Percentiles rank a stretch among this genome's conserved stretches.
phyloP scores from a whole-genome alignment of 1,140 invertebrate genomes.

The Panonychus citri region DNA sequence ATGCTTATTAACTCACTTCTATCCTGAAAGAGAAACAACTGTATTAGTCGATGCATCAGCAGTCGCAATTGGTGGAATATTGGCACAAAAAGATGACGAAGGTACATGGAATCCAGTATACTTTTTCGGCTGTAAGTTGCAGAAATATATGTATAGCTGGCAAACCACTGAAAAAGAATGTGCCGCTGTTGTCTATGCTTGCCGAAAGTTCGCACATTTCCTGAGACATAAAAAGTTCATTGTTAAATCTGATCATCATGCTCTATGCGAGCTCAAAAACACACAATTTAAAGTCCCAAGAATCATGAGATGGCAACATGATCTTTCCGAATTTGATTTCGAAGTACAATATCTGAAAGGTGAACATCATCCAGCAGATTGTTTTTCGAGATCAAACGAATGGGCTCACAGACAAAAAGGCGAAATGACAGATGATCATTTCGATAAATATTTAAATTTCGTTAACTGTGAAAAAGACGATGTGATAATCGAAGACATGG shows the following conservation, averaged over 20 bases:
- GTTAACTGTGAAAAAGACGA: neutral
- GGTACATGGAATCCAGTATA: constrained; percentile 20
- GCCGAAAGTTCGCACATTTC: constrained; percentile 28
- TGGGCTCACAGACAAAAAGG: neutral
- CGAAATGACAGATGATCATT: neutral
- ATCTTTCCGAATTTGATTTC: neutral
- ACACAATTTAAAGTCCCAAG: neutral
- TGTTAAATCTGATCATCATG: neutral
- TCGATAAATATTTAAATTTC: neutral
- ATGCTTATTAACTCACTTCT: neutral
- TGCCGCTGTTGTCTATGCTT: constrained; percentile 24
- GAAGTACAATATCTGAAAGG: neutral
- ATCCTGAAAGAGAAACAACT: neutral
- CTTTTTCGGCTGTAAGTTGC: constrained; percentile 17
- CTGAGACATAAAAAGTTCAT: constrained; percentile 18
- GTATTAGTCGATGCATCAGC: neutral
- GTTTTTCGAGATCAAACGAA: neutral
- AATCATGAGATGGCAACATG: neutral
- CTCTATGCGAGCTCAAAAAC: neutral
- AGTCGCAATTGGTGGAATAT: constrained; percentile 9
- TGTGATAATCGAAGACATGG: too few species aligned
- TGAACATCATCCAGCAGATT: neutral
- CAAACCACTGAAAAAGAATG: constrained; percentile 30
- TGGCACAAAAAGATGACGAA: constrained; percentile 14
- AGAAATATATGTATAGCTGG: constrained; percentile 17